These are phyloP conservation scores for Gymnothorax reevesii DNA, from an alignment of 2,797 vertebrate genomes.

Conservation along the genomic window DNA sequence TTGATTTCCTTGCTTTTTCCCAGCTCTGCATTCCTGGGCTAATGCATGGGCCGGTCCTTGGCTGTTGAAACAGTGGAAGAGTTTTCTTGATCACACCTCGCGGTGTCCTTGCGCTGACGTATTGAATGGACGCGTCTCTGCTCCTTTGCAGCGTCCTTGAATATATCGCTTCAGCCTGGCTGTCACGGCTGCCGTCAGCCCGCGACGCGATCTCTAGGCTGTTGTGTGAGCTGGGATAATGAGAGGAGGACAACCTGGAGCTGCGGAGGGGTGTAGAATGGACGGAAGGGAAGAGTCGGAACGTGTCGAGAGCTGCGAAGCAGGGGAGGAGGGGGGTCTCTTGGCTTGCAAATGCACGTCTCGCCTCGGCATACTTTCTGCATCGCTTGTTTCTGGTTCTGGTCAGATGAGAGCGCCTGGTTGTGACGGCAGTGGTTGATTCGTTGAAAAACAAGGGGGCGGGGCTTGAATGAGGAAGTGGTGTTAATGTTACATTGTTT, in stretches of 20 bases:
- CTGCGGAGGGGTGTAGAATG: background rate
- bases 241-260: background rate
- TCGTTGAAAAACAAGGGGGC: background rate
- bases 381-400: background rate
- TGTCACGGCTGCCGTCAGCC: background rate
- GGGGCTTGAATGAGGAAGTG: background rate
- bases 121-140: background rate
- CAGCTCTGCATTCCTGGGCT: background rate
- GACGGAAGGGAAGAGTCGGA: background rate
- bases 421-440: background rate
- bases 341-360: background rate
- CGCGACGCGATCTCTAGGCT: background rate
- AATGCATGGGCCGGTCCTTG: background rate
- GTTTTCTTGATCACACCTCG: background rate
- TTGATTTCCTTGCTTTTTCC: constrained; percentile 38
- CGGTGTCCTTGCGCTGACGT: constrained; percentile 15
- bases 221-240: background rate
- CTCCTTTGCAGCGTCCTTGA: constrained; percentile 2
- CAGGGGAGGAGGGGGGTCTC: background rate
- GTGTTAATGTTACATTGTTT: background rate
- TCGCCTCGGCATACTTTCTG: background rate
- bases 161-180: background rate
- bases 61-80: background rate
- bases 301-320: background rate
- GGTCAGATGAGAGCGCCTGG: background rate